Percentiles rank a stretch among this genome's conserved stretches.
Evolutionary conservation across 2,797 vertebrate species (phyloP).

Genomic region (Holocentrus rufus): DNA sequence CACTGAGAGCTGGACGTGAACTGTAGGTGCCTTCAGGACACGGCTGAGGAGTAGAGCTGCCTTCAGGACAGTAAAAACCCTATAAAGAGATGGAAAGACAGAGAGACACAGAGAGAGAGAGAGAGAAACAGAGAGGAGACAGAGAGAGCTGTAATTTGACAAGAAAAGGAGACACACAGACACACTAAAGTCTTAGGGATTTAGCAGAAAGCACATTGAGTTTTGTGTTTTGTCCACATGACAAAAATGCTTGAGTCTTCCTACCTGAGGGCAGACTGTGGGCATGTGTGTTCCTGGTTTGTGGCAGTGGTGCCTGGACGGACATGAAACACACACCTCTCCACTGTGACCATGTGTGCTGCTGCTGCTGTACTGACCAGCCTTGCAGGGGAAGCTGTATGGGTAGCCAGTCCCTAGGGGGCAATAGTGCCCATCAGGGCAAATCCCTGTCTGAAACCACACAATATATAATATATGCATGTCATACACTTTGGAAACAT

Average conservation of each 20-base stretch:
- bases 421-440: constrained; percentile 87
- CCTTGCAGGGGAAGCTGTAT: constrained; percentile 83
- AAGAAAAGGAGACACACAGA: background rate
- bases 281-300: constrained; percentile 78
- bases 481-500: background rate
- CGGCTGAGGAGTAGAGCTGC: constrained; percentile 78
- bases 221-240: background rate
- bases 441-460: constrained; percentile 83
- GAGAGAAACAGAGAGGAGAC: background rate
- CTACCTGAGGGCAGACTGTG: constrained; percentile 83
- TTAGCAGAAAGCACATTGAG: background rate
- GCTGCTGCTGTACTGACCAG: constrained; percentile 85
- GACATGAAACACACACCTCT: constrained; percentile 82
- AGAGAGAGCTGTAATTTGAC: background rate
- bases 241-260: background rate
- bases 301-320: constrained; percentile 83
- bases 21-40: constrained; percentile 85
- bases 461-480: constrained; percentile 15
- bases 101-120: constrained; percentile 3
- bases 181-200: background rate
- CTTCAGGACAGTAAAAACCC: constrained; percentile 86
- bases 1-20: constrained; percentile 72
- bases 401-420: constrained; percentile 87
- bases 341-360: constrained; percentile 77
- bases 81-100: constrained; percentile 43